These are phyloP conservation scores for Mormyrus iriodes DNA, from an alignment of 2,113 vertebrate species.

Conservation along the genomic window DNA sequence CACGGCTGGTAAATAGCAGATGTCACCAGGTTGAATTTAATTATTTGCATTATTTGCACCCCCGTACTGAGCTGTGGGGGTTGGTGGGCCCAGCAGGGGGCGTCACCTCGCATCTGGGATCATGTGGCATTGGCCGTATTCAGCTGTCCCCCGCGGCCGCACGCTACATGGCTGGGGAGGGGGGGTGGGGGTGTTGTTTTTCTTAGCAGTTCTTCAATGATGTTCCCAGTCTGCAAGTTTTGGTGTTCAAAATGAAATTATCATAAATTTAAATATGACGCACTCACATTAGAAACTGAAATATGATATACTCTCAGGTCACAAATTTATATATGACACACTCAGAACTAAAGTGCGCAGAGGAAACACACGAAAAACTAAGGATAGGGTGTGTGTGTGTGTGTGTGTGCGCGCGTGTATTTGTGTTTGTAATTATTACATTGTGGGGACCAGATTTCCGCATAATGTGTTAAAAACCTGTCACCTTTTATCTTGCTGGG, in stretches of 20 bases:
- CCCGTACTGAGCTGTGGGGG: background rate
- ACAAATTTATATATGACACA: background rate
- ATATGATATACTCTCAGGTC: background rate
- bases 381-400: no score
- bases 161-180: background rate
- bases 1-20: constrained; percentile 26
- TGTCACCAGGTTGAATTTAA: constrained; percentile 22
- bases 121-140: background rate
- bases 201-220: background rate
- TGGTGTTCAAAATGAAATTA: background rate
- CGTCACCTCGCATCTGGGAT: background rate
- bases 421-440: no score
- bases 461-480: no score
- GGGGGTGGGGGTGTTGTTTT: background rate
- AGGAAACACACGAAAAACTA: no score
- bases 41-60: constrained; percentile 29
- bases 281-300: background rate
- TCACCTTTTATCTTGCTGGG: no score
- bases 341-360: background rate
- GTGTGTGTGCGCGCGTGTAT: no score
- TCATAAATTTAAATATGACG: background rate
- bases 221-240: background rate
- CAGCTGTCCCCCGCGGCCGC: background rate
- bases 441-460: no score
- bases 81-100: background rate